Percentiles rank a stretch among this genome's conserved stretches.
phyloP scores from a whole-genome alignment of 2,888 invertebrate species.

The Drosophila anomelani region DNA sequence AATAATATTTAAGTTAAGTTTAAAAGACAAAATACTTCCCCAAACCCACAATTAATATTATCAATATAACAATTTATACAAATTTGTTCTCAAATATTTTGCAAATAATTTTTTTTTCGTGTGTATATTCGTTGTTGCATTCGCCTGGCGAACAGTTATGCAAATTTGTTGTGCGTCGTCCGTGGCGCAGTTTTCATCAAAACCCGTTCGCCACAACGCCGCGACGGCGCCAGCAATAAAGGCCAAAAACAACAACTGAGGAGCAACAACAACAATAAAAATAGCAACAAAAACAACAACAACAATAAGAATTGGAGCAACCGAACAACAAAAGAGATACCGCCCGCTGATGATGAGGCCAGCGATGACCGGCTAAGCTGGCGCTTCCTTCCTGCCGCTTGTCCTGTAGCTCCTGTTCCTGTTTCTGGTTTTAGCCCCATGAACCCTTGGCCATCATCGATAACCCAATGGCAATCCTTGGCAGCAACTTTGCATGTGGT shows the following conservation, averaged over 20 bases:
- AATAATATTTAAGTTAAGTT: too few species aligned
- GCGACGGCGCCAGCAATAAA: constrained; percentile 54
- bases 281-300: not conserved
- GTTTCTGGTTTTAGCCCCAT: constrained; percentile 5
- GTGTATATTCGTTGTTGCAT: constrained; percentile 29
- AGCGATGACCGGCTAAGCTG: constrained; percentile 38
- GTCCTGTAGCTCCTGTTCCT: not conserved
- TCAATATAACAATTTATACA: too few species aligned
- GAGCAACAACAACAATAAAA: not conserved
- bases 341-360: constrained; percentile 32
- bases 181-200: constrained; percentile 75
- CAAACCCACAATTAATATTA: too few species aligned
- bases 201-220: constrained; percentile 67
- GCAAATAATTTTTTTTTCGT: not conserved
- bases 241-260: constrained; percentile 12
- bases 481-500: constrained; percentile 28
- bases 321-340: constrained; percentile 11
- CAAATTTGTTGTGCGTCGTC: constrained; percentile 69
- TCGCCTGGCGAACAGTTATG: constrained; percentile 68
- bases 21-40: too few species aligned
- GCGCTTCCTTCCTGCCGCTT: constrained; percentile 27
- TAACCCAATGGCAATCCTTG: constrained; percentile 26
- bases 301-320: constrained; percentile 16
- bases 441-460: constrained; percentile 1
- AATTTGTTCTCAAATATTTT: not conserved